phyloP scores from a whole-genome alignment of 2,113 vertebrate species.

The Girardinichthys multiradiatus region DNA sequence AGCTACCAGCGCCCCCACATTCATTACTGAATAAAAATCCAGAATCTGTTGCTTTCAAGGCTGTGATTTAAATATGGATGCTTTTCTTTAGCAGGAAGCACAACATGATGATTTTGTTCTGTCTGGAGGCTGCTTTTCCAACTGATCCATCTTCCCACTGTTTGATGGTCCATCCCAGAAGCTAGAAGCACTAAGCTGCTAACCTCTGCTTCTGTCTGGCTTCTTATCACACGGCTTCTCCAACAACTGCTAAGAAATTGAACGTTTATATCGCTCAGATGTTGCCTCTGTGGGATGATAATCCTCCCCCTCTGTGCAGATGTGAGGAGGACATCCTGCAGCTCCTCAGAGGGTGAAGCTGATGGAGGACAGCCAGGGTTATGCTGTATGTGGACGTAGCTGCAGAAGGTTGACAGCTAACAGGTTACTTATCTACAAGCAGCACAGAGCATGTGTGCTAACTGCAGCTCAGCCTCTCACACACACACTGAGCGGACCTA shows the following conservation, averaged over 20 bases:
- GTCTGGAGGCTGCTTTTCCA: too few species aligned
- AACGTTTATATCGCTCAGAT: too few species aligned
- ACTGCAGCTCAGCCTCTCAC: background rate
- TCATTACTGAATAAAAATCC: too few species aligned
- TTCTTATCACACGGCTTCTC: too few species aligned
- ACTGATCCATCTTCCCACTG: too few species aligned
- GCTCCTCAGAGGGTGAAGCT: slow-evolving; percentile 2
- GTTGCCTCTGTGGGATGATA: too few species aligned
- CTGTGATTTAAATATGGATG: background rate
- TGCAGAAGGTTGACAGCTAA: slow-evolving; percentile 45
- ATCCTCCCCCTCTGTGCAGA: background rate
- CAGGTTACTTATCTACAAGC: background rate
- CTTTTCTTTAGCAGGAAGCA: background rate
- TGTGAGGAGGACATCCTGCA: background rate
- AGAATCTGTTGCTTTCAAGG: too few species aligned
- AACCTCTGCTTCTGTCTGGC: background rate
- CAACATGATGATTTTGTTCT: too few species aligned
- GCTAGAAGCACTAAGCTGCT: background rate
- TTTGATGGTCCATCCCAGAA: too few species aligned
- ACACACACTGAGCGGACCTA: background rate
- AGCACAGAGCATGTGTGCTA: too few species aligned
- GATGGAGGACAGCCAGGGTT: slow-evolving; percentile 28
- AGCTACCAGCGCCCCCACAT: too few species aligned
- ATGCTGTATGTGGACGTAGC: slow-evolving; percentile 58
- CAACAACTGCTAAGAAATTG: too few species aligned